phyloP scores from a whole-genome alignment of 2,113 vertebrate species.

The Noctilio leporinus region DNA sequence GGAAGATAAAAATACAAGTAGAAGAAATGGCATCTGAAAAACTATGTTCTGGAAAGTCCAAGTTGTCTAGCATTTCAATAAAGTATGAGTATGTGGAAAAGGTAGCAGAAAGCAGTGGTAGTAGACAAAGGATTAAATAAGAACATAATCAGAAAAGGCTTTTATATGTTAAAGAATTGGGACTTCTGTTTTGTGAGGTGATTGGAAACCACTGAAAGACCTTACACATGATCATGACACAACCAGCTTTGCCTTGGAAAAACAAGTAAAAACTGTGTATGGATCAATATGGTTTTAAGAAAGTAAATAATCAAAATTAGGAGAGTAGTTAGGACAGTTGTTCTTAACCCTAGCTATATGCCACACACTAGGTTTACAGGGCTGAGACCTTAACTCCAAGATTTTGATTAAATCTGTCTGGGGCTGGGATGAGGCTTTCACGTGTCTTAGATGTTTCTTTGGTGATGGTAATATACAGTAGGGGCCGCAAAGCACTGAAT shows the following conservation, averaged over 20 bases:
- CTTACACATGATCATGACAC: neutral
- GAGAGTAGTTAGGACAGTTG: neutral
- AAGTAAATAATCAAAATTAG: neutral
- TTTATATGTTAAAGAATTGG: neutral
- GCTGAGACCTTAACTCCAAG: neutral
- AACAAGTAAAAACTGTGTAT: neutral
- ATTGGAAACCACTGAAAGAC: neutral
- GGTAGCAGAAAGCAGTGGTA: neutral
- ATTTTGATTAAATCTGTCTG: neutral
- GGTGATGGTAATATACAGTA: neutral
- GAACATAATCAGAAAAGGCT: neutral
- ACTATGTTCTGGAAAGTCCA: neutral
- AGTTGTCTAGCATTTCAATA: neutral
- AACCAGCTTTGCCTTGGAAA: neutral
- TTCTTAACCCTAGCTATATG: neutral
- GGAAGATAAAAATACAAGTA: neutral
- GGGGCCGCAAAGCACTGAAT: neutral
- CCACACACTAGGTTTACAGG: neutral
- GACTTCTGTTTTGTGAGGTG: neutral
- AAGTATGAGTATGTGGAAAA: neutral
- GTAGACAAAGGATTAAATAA: neutral
- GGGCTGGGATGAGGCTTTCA: neutral
- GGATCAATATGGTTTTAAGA: neutral
- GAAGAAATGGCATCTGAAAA: neutral
- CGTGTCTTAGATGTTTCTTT: neutral